Percentiles rank a stretch among this genome's conserved stretches.
Conservation (phyloP, 2,113 vertebrate species). For the Sciurus niger region DNA sequence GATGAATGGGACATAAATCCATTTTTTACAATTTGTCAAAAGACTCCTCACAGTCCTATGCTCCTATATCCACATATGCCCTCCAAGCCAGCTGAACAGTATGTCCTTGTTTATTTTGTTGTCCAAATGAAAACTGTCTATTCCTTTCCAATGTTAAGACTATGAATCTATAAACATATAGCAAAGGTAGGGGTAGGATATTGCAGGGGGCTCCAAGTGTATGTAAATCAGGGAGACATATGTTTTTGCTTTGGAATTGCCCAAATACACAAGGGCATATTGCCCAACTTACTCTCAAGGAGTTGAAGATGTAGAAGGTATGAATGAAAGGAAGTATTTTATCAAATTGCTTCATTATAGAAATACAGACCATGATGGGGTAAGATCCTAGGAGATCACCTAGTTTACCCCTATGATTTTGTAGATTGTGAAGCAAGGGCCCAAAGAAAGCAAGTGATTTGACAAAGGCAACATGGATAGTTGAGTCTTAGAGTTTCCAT, state of each 20-base stretch:
- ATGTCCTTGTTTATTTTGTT: slow-evolving; percentile 63
- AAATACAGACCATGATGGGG: slow-evolving; percentile 46
- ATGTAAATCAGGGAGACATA: slow-evolving; percentile 24
- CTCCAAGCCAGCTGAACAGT: slow-evolving; percentile 31
- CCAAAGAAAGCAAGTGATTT: slow-evolving; percentile 54
- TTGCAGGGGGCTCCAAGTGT: neutral
- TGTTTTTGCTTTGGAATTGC: slow-evolving; percentile 60
- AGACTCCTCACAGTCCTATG: slow-evolving; percentile 25
- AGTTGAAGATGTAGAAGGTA: slow-evolving; percentile 51
- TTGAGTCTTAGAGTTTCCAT: slow-evolving; percentile 4
- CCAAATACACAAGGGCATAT: slow-evolving; percentile 4
- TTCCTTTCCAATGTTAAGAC: slow-evolving; percentile 23
- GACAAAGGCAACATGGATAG: slow-evolving; percentile 23
- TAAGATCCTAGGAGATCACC: neutral
- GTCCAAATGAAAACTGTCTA: slow-evolving; percentile 38
- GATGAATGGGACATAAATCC: slow-evolving; percentile 46
- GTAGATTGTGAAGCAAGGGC: slow-evolving; percentile 18
- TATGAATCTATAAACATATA: slow-evolving; percentile 60
- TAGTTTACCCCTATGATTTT: slow-evolving; percentile 32
- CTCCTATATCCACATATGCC: neutral
- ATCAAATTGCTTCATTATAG: slow-evolving; percentile 25
- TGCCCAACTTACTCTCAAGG: slow-evolving; percentile 36
- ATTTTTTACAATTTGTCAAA: slow-evolving; percentile 65
- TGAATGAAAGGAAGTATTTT: slow-evolving; percentile 43
- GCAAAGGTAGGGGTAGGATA: slow-evolving; percentile 17